phyloP scores from a whole-genome alignment of 2,888 invertebrate species.

The Aelia acuminata region DNA sequence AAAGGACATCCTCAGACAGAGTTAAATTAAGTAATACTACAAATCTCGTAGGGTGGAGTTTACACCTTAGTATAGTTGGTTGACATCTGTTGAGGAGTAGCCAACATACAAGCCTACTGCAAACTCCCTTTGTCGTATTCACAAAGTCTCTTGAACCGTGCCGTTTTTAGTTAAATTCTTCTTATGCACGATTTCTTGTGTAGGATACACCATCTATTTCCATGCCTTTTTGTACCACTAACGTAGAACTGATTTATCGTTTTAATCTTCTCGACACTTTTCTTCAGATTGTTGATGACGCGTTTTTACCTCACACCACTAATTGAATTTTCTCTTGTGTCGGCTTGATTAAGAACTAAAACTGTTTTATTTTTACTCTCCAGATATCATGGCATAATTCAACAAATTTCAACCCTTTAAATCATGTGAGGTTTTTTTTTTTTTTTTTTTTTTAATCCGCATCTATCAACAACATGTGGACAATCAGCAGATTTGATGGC shows the following conservation, averaged over 20 bases:
- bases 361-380: neutral
- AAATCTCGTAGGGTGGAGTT: neutral
- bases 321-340: neutral
- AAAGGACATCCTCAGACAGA: neutral
- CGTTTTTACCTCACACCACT: neutral
- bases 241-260: neutral
- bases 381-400: neutral
- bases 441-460: too few relatives aligned
- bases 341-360: neutral
- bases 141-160: neutral
- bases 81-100: neutral
- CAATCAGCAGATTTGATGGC: too few relatives aligned
- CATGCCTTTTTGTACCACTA: neutral
- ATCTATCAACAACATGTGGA: too few relatives aligned
- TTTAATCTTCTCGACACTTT: neutral
- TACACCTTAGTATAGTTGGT: neutral
- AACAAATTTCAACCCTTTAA: neutral
- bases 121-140: neutral
- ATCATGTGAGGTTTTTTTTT: too few relatives aligned
- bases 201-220: neutral
- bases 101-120: neutral
- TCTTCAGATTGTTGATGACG: neutral
- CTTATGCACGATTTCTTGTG: neutral
- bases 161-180: neutral
- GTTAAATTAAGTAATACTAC: neutral